Evolutionary conservation across 1,140 invertebrate species (phyloP).

Genomic region (Palaemon carinicauda): DNA sequence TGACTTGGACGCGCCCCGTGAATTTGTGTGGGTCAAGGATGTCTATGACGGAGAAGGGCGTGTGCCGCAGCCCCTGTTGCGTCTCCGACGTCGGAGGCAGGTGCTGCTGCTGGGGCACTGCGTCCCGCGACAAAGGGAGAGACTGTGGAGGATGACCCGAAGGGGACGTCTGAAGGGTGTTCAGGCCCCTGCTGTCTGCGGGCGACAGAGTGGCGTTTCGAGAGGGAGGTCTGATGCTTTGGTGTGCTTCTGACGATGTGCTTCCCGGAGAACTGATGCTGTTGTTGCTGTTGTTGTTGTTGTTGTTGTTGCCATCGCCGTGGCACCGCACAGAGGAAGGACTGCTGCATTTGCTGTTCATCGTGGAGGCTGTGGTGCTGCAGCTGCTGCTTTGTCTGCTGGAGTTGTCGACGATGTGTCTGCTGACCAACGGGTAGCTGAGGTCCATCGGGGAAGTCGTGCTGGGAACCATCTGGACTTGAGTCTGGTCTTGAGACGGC

Average conservation of each 20-base stretch:
- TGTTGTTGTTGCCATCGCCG: background rate
- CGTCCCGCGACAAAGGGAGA: no score
- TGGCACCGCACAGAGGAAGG: background rate
- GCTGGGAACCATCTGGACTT: background rate
- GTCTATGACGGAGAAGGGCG: constrained; percentile 54
- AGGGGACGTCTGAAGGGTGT: no score
- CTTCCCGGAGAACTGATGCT: background rate
- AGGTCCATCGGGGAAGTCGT: constrained; percentile 37
- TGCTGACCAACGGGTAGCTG: constrained; percentile 25
- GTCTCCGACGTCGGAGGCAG: constrained; percentile 20
- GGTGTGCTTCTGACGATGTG: background rate
- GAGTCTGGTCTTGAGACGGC: background rate
- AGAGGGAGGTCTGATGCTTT: no score
- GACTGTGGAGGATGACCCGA: no score
- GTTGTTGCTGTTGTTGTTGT: constrained; percentile 19
- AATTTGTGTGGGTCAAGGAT: constrained; percentile 54
- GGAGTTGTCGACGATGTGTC: background rate
- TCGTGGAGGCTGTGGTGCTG: background rate
- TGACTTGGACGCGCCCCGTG: constrained; percentile 42
- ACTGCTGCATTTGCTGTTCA: background rate
- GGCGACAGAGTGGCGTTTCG: no score
- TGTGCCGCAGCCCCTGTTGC: constrained; percentile 24
- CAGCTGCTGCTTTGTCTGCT: background rate
- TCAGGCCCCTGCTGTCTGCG: no score
- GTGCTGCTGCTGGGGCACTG: background rate